These are phyloP conservation scores for Archivesica marissinica DNA, from an alignment of 1,140 invertebrate genomes.

Conservation along the genomic window DNA sequence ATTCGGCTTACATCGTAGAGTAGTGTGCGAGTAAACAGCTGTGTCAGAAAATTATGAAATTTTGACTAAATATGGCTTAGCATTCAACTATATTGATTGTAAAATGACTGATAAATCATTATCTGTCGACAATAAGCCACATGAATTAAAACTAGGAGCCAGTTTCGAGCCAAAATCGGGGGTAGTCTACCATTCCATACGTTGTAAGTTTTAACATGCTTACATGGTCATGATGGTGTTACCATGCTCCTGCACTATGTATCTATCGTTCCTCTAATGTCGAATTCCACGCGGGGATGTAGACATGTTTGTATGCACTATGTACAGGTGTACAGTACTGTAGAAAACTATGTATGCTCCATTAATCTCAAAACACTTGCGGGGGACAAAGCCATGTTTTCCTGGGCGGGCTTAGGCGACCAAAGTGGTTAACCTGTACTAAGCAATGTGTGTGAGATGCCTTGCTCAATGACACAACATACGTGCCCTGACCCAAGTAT, in stretches of 20 bases:
- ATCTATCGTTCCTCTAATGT: neutral
- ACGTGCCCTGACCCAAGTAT: too few species aligned
- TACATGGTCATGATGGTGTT: neutral
- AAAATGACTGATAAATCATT: constrained; percentile 62
- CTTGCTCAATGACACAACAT: too few species aligned
- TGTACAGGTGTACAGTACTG: neutral
- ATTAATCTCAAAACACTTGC: neutral
- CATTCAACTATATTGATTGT: neutral
- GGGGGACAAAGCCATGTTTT: neutral
- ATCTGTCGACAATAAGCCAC: constrained; percentile 67
- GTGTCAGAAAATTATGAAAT: neutral
- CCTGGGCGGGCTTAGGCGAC: too few species aligned
- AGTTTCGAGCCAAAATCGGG: constrained; percentile 74
- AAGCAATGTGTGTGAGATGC: too few species aligned
- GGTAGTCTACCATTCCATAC: constrained; percentile 77
- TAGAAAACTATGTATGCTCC: too few species aligned
- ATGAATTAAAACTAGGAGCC: constrained; percentile 75
- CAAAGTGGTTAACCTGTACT: too few species aligned
- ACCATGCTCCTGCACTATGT: neutral
- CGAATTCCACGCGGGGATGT: too few species aligned
- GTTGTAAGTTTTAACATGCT: constrained; percentile 79
- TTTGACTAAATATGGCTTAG: neutral
- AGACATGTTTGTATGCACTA: too few species aligned
- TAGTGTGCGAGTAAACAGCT: neutral
- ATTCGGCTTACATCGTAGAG: neutral